These are phyloP conservation scores for Propithecus deckenii DNA, from an alignment of 2,797 vertebrate genomes.

Conservation along the genomic window DNA sequence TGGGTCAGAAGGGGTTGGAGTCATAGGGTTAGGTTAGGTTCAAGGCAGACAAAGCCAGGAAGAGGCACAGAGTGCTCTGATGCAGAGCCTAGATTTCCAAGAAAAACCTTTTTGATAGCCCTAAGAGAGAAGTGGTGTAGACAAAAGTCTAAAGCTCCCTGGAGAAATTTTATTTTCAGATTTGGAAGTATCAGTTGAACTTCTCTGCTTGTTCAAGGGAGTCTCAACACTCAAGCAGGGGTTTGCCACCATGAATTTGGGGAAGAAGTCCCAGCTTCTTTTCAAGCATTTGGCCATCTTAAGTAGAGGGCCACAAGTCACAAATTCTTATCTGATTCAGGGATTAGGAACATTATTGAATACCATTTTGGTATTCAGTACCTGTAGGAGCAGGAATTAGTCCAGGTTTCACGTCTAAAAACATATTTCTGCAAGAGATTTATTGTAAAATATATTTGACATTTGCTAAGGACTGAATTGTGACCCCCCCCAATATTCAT, in stretches of 20 bases:
- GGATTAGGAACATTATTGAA: background rate
- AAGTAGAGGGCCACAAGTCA: background rate
- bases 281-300: background rate
- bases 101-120: background rate
- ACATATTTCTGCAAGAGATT: background rate
- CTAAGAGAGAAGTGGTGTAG: background rate
- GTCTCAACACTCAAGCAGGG: background rate
- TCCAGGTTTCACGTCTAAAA: background rate
- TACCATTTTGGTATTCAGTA: background rate
- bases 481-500: background rate
- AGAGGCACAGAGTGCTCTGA: background rate
- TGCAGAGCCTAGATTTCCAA: background rate
- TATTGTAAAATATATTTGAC: background rate
- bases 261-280: background rate
- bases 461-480: background rate
- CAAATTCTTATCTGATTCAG: background rate
- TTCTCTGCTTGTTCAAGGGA: background rate
- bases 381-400: background rate
- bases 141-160: background rate
- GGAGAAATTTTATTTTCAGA: slow-evolving; percentile 37
- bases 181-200: background rate
- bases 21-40: background rate
- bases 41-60: background rate
- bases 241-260: background rate
- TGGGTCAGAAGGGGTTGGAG: background rate